Percentiles rank a stretch among this genome's conserved stretches.
These are phyloP conservation scores for Melanotaenia parkinsoni DNA, from an alignment of 2,797 vertebrate species.

Conservation along the genomic window DNA sequence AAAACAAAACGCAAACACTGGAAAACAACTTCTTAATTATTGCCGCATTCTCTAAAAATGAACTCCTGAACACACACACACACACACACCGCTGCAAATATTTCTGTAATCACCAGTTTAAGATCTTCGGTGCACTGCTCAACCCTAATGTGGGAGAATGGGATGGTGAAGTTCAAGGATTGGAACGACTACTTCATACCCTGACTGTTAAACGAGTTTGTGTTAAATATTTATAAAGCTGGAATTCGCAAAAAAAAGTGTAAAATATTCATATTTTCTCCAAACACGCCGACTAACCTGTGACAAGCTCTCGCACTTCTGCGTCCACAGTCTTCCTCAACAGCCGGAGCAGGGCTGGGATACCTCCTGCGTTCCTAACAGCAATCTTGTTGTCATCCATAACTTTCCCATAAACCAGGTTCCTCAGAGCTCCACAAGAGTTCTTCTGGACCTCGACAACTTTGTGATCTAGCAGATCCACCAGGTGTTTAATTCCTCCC, in stretches of 20 bases:
- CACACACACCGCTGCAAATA: not conserved
- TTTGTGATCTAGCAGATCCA: conserved; percentile 95
- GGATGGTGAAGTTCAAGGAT: not conserved
- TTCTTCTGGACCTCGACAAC: conserved; percentile 95
- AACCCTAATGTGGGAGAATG: not conserved
- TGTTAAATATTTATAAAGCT: not conserved
- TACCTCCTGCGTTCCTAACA: conserved; percentile 93
- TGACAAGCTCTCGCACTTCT: conserved; percentile 95
- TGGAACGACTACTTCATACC: not conserved
- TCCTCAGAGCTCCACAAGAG: conserved; percentile 93
- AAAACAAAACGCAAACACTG: too few relatives aligned
- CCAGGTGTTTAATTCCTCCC: conserved; percentile 95
- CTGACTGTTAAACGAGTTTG: not conserved
- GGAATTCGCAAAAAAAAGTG: not conserved
- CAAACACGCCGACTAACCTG: conserved; percentile 81
- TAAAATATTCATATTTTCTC: not conserved
- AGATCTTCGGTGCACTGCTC: not conserved
- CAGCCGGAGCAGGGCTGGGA: conserved; percentile 92
- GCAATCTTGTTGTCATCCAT: conserved; percentile 97
- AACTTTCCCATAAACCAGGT: conserved; percentile 95
- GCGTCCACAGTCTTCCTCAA: conserved; percentile 93
- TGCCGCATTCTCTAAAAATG: too few relatives aligned
- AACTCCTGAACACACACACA: not conserved
- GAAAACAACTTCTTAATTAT: too few relatives aligned
- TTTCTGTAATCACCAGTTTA: not conserved